Evolutionary conservation across 2,888 invertebrate species (phyloP).

Genomic region (Polyploca ridens): DNA sequence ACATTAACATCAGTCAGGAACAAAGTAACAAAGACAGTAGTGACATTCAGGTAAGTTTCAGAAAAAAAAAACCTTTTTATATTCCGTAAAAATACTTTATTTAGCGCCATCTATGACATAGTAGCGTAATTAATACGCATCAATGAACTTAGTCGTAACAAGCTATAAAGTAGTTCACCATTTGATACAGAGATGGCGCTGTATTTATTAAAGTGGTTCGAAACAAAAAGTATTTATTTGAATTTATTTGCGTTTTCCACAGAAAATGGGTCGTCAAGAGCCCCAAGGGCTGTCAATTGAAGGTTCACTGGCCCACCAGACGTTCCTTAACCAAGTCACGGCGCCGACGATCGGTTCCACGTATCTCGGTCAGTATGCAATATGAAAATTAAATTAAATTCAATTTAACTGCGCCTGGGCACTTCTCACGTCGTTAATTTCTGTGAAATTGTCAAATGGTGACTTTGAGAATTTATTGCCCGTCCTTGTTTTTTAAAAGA

Average conservation of each 20-base stretch:
- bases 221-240: conserved; percentile 20
- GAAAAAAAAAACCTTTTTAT: conserved; percentile 21
- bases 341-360: conserved; percentile 65
- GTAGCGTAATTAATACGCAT: background rate
- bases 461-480: conserved; percentile 14
- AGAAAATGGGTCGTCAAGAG: conserved; percentile 81
- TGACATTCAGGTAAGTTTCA: conserved; percentile 58
- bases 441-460: conserved; percentile 29
- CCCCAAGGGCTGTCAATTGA: conserved; percentile 55
- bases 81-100: conserved; percentile 15
- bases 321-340: conserved; percentile 71
- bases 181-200: conserved; percentile 52
- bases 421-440: conserved; percentile 25
- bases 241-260: conserved; percentile 40
- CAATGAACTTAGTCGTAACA: background rate
- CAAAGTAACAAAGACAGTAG: conserved; percentile 69
- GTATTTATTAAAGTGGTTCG: conserved; percentile 12
- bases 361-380: conserved; percentile 79
- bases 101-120: conserved; percentile 31
- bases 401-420: conserved; percentile 33
- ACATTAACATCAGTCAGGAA: conserved; percentile 84
- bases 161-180: conserved; percentile 19
- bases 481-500: conserved; percentile 12
- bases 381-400: conserved; percentile 56
- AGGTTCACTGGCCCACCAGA: conserved; percentile 62